Evolutionary conservation across 2,888 invertebrate species (phyloP), one percentile per base, ranked within the genome.

Genomic region (Ferdinandea cuprea): DNA sequence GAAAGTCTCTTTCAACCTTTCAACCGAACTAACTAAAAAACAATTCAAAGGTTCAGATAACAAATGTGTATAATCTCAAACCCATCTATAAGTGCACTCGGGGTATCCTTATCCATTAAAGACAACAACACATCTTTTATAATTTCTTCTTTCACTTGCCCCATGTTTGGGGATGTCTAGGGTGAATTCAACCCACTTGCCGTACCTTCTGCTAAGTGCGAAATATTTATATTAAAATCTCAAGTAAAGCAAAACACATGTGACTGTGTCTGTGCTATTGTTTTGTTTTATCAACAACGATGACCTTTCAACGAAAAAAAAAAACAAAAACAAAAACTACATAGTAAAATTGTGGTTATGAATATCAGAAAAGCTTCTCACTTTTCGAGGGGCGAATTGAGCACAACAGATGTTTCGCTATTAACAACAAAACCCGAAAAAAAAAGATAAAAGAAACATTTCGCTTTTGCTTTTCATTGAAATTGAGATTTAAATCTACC

Each of bases 281-380:
- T 28, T n/a, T 54, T 40, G 9, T 15, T 30, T 11, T 30, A 30
- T 21, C 66, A 54, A 13, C 40, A 32, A 11, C 42, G 30, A 2
- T 21, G 15, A 54, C 54, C 40, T 66, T 54, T 54, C 13, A 1
- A 13, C 7, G 11, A 44, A 17, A 21, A 11, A 59, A 21, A 21
- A 28, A 19, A 35, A 46, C n/a, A 19, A n/a, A 19, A 9, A 32
- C 4, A 44, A 42, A 9, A 44, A 42, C 32, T 42, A n/a, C n/a
- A n/a, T n/a, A n/a, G n/a, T n/a, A n/a, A n/a, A 61, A 71, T 63
- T 63, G 44, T 25, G 72, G 72, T 72, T 44, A 63, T 15, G 54
- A 63, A 17, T 54, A 44, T 40, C n/a, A 32, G 32, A 44, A 25
- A 44, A 15, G 52, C 9, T 25, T 54, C 54, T 46, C 44, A 63